Percentiles rank a stretch among this genome's conserved stretches.
Evolutionary conservation across 2,113 vertebrate genomes (phyloP).

Genomic region (Tenrec ecaudatus): DNA sequence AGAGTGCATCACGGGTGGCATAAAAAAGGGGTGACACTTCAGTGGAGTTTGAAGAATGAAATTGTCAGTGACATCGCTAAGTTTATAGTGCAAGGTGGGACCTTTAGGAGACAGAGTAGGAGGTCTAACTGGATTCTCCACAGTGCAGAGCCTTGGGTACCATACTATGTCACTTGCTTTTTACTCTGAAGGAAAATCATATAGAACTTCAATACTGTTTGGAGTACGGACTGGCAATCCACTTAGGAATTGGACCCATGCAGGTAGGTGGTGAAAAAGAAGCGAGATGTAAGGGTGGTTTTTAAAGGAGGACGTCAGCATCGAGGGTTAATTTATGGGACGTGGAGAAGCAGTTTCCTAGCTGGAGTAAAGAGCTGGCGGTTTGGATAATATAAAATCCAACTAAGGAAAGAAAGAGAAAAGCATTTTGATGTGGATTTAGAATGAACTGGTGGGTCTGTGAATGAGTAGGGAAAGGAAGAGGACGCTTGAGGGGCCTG

Average conservation of each 20-base stretch:
- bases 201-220: neutral
- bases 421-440: neutral
- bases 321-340: neutral
- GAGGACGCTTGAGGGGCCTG: fast-evolving
- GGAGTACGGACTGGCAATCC: neutral
- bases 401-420: neutral
- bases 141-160: neutral
- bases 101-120: neutral
- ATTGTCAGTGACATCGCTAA: neutral
- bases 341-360: neutral
- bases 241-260: neutral
- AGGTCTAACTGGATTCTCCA: neutral
- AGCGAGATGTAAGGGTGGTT: neutral
- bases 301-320: neutral
- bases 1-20: neutral
- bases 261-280: neutral
- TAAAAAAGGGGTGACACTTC: neutral
- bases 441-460: neutral
- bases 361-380: neutral
- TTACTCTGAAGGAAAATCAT: neutral
- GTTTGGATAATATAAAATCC: neutral
- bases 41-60: neutral
- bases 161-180: neutral
- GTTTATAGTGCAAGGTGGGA: too few relatives aligned
- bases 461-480: neutral